Base-by-base conservation (phyloP, 2,888 invertebrate species). In the Thymelicus lineola region DNA sequence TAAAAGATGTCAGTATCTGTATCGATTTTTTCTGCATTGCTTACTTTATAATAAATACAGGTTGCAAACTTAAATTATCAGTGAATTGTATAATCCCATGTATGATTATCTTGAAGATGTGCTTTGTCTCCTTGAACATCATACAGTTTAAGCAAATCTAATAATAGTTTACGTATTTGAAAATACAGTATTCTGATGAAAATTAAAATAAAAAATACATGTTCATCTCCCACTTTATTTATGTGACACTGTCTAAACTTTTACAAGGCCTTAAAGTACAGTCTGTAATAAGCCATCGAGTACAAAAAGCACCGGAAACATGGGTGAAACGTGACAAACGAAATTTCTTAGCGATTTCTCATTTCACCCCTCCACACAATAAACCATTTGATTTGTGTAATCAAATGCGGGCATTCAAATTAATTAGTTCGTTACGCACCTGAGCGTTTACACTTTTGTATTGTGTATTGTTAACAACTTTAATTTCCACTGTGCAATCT, bases 351-450 rank as follows among this genome's bases (percentile, higher is more conserved):
- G 90, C 88, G 90, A 93, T 93, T 93, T 90, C 92, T 93, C 93
- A 92, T 91, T 91, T 83, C 87, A 86, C 90, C 92, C 93, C 88
- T 63, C 69, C 82, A 79, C 81, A 89, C 86, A 86, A 86, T 81
- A 83, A 81, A 89, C 88, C 88, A 88, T 93, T 93, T 92, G 93
- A 93, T 93, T 93, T 91, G 92, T 90, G 90, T 92, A 93, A 92
- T 93, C 92, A 93, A 93, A 93, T 92, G 92, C 89, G 93, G 91
- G 91, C 90, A 88, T 91, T 90, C 83, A 79, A 91, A 91, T 91
- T 93, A 93, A 93, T 93, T 92, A 92, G 90, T 92, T 92, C 77
- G 92, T 89, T 91, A 90, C 87, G 91, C 93, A 93, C 93, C 93
- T 93, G 93, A 93, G 92, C 91, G 76, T 84, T 86, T 85, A 85